Evolutionary conservation across 2,113 vertebrate genomes (phyloP).

Genomic region (Oostethus manadensis): DNA sequence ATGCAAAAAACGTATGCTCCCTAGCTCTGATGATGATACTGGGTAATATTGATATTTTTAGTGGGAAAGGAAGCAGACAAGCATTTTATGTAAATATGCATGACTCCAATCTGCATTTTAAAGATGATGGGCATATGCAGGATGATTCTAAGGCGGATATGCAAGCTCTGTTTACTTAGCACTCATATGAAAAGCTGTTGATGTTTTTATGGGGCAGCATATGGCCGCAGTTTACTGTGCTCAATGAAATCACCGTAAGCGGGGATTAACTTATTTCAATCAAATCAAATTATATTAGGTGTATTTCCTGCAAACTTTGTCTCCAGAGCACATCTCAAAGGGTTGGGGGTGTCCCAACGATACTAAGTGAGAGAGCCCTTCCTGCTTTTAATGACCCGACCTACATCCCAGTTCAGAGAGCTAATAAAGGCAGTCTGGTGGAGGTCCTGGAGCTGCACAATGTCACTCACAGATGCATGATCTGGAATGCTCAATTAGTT

Average conservation of each 20-base stretch:
- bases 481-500: conserved; percentile 95
- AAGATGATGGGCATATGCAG: conserved; percentile 19
- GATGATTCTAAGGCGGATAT: conserved; percentile 36
- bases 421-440: conserved; percentile 91
- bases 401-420: conserved; percentile 95
- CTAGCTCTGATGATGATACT: conserved; percentile 38
- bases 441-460: conserved; percentile 91
- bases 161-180: conserved; percentile 53
- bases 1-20: too few relatives aligned
- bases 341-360: conserved; percentile 60
- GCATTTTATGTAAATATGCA: conserved; percentile 22
- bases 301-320: conserved; percentile 14
- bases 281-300: conserved; percentile 25
- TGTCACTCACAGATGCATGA: conserved; percentile 96
- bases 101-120: conserved; percentile 8
- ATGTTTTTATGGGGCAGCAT: conserved; percentile 56
- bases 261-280: conserved; percentile 61
- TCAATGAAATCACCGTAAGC: conserved; percentile 63
- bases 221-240: conserved; percentile 59
- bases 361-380: conserved; percentile 70
- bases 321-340: conserved; percentile 31
- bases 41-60: conserved; percentile 23
- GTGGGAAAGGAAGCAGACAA: conserved; percentile 11
- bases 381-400: conserved; percentile 92
- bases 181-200: conserved; percentile 56